Percentiles rank a stretch among this genome's conserved stretches.
Conservation (phyloP, 2,113 vertebrate genomes). For the Actinemys pallida region DNA sequence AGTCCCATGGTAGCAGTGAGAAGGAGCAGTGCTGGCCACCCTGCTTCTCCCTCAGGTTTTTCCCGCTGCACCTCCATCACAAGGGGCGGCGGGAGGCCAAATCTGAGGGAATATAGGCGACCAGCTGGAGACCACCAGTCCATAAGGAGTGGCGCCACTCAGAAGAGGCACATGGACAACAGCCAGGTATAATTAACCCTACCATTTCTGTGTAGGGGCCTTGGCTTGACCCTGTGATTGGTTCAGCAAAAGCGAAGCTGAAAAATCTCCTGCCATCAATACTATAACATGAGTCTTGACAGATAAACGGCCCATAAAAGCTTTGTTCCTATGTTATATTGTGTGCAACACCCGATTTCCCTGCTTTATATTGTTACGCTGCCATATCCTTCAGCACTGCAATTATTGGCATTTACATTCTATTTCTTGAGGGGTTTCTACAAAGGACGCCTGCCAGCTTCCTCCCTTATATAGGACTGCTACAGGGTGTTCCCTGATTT, state of each 20-base stretch:
- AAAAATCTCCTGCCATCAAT: background rate
- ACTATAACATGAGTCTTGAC: background rate
- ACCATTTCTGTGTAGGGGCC: background rate
- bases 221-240: background rate
- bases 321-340: background rate
- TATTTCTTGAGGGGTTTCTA: background rate
- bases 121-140: background rate
- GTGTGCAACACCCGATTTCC: background rate
- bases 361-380: conserved; percentile 18
- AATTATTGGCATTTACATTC: conserved; percentile 23
- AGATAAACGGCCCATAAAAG: background rate
- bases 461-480: background rate
- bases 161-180: no score
- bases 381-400: conserved; percentile 13
- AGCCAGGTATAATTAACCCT: background rate
- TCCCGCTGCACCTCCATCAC: background rate
- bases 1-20: no score
- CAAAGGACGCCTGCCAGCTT: background rate
- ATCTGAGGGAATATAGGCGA: no score
- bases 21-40: rapidly evolving
- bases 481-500: conserved; percentile 34
- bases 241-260: background rate
- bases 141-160: background rate
- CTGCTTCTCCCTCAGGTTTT: rapidly evolving
- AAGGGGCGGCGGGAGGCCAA: no score